phyloP scores from a whole-genome alignment of 2,797 vertebrate genomes.

The Aplochiton taeniatus region DNA sequence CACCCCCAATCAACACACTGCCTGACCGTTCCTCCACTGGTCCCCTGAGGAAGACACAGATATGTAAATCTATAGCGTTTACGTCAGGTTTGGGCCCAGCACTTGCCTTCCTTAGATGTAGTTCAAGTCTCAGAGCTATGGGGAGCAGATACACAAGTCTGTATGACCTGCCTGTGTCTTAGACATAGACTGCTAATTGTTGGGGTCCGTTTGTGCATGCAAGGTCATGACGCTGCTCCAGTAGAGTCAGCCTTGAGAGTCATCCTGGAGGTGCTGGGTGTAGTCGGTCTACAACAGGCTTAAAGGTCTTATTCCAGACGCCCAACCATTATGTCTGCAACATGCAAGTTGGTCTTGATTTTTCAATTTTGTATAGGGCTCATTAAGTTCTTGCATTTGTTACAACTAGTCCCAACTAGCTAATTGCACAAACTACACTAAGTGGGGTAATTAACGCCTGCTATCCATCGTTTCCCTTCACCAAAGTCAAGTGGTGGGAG shows the following conservation, averaged over 20 bases:
- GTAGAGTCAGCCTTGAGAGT: slow-evolving; percentile 14
- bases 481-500: slow-evolving; percentile 26
- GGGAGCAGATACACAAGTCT: slow-evolving; percentile 36
- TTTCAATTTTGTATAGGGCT: slow-evolving; percentile 39
- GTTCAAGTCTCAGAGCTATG: slow-evolving; percentile 52
- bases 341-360: background rate
- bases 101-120: slow-evolving; percentile 56
- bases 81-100: slow-evolving; percentile 6
- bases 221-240: slow-evolving; percentile 48
- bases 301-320: too few species aligned
- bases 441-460: slow-evolving; percentile 52
- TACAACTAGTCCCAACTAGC: too few species aligned
- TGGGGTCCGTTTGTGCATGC: slow-evolving; percentile 34
- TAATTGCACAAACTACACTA: slow-evolving; percentile 73
- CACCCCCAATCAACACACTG: too few species aligned
- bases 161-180: slow-evolving; percentile 12
- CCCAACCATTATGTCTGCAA: slow-evolving; percentile 7
- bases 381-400: slow-evolving; percentile 33
- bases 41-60: slow-evolving; percentile 3
- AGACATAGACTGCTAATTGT: slow-evolving; percentile 62
- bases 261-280: slow-evolving; percentile 18
- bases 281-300: too few species aligned
- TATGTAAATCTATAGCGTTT: slow-evolving; percentile 10
- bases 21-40: too few species aligned
- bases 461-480: slow-evolving; percentile 57